These are phyloP conservation scores for Luehdorfia chinensis DNA, from an alignment of 1,140 invertebrate genomes.

Conservation along the genomic window DNA sequence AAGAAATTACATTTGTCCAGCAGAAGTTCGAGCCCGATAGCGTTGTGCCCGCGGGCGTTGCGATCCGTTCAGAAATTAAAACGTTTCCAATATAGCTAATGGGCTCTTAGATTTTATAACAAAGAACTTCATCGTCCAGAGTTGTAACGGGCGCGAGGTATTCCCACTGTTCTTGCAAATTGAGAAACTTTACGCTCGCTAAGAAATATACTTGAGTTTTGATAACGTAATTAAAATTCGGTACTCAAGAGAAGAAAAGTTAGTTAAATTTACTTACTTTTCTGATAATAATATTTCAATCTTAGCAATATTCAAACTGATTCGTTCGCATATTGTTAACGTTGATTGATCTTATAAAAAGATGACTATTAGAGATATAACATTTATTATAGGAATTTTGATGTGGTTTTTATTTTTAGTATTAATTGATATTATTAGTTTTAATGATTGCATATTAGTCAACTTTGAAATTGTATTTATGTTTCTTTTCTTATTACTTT, in stretches of 20 bases:
- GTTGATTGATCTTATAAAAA: no score
- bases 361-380: no score
- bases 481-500: no score
- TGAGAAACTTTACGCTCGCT: conserved; percentile 31
- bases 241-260: background rate
- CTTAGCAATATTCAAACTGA: no score
- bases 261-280: no score
- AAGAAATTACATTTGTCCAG: conserved; percentile 43
- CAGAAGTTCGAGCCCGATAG: conserved; percentile 30
- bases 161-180: conserved; percentile 26
- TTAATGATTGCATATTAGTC: no score
- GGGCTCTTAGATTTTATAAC: conserved; percentile 45
- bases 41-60: conserved; percentile 23
- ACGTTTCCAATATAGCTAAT: conserved; percentile 49
- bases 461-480: no score
- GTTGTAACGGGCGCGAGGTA: conserved; percentile 20
- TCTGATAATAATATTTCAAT: no score
- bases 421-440: no score
- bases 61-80: conserved; percentile 41
- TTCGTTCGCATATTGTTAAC: no score
- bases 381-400: no score
- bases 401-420: no score
- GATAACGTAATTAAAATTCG: conserved; percentile 31
- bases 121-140: conserved; percentile 33
- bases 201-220: conserved; percentile 20